Base-by-base conservation (phyloP, 2,888 invertebrate species). In the Xanthorhoe spadicearia region DNA sequence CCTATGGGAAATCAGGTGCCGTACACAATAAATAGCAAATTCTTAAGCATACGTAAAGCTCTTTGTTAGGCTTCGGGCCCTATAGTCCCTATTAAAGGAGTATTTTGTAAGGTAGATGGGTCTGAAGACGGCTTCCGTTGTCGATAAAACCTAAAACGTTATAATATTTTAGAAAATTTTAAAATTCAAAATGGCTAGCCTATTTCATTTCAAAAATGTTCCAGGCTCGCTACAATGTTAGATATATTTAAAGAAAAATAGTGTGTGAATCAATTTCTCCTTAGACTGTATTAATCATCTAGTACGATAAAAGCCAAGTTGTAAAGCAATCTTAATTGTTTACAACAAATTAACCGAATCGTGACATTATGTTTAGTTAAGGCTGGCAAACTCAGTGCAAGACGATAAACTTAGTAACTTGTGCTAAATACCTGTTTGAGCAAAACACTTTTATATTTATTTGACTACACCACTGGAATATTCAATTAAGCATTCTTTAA, bases 1-100 rank as follows among this genome's bases (percentile, higher is more conserved):
- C 67, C 79, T 76, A 72, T 74, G 78, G 78, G 78, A 79, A 81
- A 81, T 80, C 76, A 78, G 64, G 54, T 73, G 70, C 66, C 69
- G 62, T 64, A 64, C 65, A 72, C 77, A 78, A 77, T 77, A 79
- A 79, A 77, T 78, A 75, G 73, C 61, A 71, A 75, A 77, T 73
- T 73, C 69, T 67, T 62, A 59, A 55, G 66, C 62, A 55, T 59
- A 66, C 52, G 19, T 49, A 62, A 62, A 62, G 50, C 17, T 61
- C 46, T 66, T 66, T 66, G 66, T 59, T 51, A 62, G n/a, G 35
- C 23, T 19, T 48, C 13, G 52, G 9, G 54, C 18, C 23, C 15
- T 43, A 38, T 54, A 23, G 1, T 35, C 32, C 17, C 28, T 46
- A 51, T 52, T 57, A 54, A 61, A 66, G 57, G 61, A 61, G 38